Conservation (phyloP, 2,113 vertebrate species). For the Pelobates fuscus region DNA sequence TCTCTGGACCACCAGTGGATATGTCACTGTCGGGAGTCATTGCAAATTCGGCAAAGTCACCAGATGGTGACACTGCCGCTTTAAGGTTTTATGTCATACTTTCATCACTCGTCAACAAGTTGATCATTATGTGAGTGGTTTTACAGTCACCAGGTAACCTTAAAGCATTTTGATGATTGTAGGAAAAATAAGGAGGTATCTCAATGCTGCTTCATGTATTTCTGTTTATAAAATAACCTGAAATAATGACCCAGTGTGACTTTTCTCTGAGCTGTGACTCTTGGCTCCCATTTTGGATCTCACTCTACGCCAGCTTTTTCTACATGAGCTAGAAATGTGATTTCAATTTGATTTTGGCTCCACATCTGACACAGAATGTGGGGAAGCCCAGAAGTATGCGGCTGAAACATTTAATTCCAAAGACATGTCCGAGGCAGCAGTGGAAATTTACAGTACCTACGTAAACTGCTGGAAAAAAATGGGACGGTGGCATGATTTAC, state of each 20-base stretch:
- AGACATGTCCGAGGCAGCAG: background rate
- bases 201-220: too few species aligned
- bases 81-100: too few species aligned
- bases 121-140: too few species aligned
- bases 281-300: background rate
- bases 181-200: too few species aligned
- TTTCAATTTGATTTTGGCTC: slow-evolving; percentile 41
- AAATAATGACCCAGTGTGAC: background rate
- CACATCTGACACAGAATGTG: slow-evolving; percentile 24
- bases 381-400: slow-evolving; percentile 42
- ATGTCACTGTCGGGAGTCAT: too few species aligned
- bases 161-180: too few species aligned
- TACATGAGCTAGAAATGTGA: slow-evolving; percentile 22
- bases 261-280: background rate
- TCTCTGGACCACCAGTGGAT: too few species aligned
- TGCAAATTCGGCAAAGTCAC: too few species aligned
- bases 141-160: too few species aligned
- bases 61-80: too few species aligned
- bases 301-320: background rate
- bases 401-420: slow-evolving; percentile 9
- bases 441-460: slow-evolving; percentile 11
- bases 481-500: background rate
- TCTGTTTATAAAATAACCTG: too few species aligned
- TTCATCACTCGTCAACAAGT: too few species aligned
- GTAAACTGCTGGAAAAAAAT: background rate